phyloP scores from a whole-genome alignment of 2,113 vertebrate species.

The Dendrocopos noguchii region DNA sequence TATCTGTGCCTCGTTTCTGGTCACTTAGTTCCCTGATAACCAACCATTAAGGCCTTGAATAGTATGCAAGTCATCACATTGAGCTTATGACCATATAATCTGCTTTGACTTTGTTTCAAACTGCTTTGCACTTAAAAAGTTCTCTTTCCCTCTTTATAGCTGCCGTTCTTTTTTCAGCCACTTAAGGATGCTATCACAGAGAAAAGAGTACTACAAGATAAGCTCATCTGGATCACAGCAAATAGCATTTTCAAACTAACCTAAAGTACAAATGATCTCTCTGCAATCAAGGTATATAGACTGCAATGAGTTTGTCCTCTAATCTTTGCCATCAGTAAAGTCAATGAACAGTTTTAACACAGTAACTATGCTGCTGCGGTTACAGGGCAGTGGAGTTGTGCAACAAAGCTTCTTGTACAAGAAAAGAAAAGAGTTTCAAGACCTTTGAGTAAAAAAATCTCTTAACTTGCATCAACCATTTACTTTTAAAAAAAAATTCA shows the following conservation, averaged over 20 bases:
- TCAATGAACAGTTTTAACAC: neutral
- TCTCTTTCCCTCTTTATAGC: neutral
- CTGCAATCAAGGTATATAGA: neutral
- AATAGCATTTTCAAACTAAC: constrained; percentile 28
- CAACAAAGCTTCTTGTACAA: neutral
- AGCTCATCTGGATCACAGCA: constrained; percentile 20
- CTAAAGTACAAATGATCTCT: neutral
- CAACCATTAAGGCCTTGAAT: neutral
- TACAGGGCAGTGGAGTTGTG: neutral
- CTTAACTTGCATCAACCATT: neutral
- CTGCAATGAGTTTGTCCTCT: neutral
- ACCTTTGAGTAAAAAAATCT: constrained; percentile 18
- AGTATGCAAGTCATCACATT: neutral
- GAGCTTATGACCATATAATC: neutral
- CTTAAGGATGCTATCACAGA: neutral
- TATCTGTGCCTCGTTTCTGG: neutral
- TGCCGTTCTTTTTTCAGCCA: neutral
- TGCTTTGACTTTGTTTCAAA: neutral
- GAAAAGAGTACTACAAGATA: constrained; percentile 10
- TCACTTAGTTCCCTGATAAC: neutral
- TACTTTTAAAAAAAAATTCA: neutral
- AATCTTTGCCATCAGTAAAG: constrained; percentile 15
- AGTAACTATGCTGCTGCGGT: neutral
- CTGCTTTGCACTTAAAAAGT: neutral
- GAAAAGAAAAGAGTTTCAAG: constrained; percentile 9